Percentiles rank a stretch among this genome's conserved stretches.
These are phyloP conservation scores for Sporophila hypoxantha DNA, from an alignment of 2,113 vertebrate genomes.

Conservation along the genomic window DNA sequence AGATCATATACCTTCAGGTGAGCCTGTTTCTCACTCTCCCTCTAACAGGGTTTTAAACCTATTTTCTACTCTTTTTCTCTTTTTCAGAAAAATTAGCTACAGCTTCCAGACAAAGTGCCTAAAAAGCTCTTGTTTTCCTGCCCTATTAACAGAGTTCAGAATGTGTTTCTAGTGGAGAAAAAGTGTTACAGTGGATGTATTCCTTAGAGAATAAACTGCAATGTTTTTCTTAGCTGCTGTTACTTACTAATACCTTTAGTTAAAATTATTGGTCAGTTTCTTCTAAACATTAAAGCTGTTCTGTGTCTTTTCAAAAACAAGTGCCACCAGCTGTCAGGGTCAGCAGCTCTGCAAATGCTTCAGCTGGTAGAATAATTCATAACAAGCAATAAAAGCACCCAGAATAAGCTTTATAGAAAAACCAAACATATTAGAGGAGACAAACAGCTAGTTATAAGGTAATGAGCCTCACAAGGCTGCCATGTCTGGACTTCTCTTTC, in stretches of 20 bases:
- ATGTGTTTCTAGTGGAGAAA: not conserved
- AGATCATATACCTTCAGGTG: not conserved
- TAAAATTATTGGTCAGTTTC: constrained; percentile 2
- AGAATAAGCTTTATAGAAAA: constrained; percentile 21
- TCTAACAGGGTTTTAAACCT: not conserved
- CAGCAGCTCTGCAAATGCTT: constrained; percentile 37
- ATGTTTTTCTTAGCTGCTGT: not conserved
- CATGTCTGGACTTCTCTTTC: not conserved
- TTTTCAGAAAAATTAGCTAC: not conserved
- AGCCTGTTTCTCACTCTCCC: not conserved
- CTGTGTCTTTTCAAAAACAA: constrained; percentile 30
- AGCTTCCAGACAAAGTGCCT: not conserved
- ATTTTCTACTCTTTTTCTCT: not conserved
- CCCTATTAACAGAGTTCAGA: not conserved
- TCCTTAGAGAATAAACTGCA: not conserved
- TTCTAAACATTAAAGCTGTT: constrained; percentile 5
- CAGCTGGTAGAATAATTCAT: constrained; percentile 22
- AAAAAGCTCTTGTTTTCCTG: not conserved
- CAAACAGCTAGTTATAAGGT: constrained; percentile 15
- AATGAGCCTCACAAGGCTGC: not conserved
- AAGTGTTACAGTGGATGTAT: not conserved
- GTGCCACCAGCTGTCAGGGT: not conserved
- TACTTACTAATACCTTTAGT: constrained; percentile 1
- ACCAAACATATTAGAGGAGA: constrained; percentile 17
- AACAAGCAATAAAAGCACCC: constrained; percentile 41